phyloP scores from a whole-genome alignment of 2,113 vertebrate genomes.

The Ciconia boyciana region DNA sequence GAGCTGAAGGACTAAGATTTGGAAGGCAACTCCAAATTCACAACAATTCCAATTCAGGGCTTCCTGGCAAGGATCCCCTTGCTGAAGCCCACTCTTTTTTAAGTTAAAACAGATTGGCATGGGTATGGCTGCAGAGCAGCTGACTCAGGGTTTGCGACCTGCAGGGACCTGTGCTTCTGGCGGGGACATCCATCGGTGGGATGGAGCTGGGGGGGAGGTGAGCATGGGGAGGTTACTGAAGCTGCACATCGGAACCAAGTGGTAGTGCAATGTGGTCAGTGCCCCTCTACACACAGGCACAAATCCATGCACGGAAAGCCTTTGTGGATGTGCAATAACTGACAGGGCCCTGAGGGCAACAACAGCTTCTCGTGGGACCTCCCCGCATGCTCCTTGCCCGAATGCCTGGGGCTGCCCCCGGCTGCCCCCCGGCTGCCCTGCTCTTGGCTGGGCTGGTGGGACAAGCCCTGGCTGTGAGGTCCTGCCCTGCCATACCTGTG shows the following conservation, averaged over 20 bases:
- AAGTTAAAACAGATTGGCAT: not conserved
- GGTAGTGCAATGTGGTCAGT: not conserved
- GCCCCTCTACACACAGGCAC: not conserved
- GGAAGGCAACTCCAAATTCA: not conserved
- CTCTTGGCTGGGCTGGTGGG: not conserved
- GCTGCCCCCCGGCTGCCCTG: not conserved
- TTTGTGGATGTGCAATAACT: not conserved
- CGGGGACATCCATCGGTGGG: accelerated
- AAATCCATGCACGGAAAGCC: not conserved
- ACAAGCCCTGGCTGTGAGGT: not conserved
- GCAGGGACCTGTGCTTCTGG: not conserved
- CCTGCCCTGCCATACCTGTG: not conserved
- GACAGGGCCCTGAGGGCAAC: not conserved
- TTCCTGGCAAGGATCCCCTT: not conserved
- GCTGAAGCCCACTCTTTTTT: not conserved
- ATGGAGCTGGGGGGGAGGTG: not conserved
- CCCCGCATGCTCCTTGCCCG: not conserved
- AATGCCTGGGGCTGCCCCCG: not conserved
- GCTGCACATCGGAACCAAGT: not conserved
- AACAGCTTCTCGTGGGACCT: not conserved
- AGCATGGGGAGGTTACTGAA: not conserved
- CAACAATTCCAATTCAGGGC: not conserved
- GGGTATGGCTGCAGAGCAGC: not conserved
- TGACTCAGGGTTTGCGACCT: too few relatives aligned
- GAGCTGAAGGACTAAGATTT: not conserved